Conservation (phyloP, 2,113 vertebrate species). For the Nothobranchius kuhntae region DNA sequence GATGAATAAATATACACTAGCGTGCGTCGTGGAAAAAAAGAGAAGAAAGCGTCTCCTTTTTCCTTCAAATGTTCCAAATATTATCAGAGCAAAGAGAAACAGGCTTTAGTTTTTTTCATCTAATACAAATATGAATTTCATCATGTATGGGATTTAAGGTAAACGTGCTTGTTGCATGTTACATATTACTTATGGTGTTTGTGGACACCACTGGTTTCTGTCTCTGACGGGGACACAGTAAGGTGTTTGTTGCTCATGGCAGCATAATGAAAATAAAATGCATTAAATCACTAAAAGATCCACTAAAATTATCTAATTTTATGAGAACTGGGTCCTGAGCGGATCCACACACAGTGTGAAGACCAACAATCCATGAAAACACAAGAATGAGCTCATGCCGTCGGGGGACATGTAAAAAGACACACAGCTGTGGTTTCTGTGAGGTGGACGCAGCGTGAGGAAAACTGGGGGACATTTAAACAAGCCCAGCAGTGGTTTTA, state of each 20-base stretch:
- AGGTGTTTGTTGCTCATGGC: too few relatives aligned
- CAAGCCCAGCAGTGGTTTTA: constrained; percentile 18
- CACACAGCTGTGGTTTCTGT: constrained; percentile 69
- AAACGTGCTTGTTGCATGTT: too few relatives aligned
- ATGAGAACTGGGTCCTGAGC: not conserved
- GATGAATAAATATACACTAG: constrained; percentile 26
- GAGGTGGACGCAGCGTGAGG: constrained; percentile 56
- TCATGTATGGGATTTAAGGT: too few relatives aligned
- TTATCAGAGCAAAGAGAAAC: constrained; percentile 23
- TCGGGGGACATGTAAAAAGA: constrained; percentile 70
- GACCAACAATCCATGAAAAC: constrained; percentile 53
- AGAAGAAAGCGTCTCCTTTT: constrained; percentile 25
- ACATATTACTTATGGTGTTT: too few relatives aligned
- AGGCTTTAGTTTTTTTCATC: too few relatives aligned
- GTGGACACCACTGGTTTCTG: too few relatives aligned
- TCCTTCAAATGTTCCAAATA: constrained; percentile 43
- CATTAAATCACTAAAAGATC: too few relatives aligned
- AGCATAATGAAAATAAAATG: too few relatives aligned
- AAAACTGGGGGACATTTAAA: constrained; percentile 46
- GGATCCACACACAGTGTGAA: constrained; percentile 31
- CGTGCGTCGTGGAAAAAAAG: constrained; percentile 23
- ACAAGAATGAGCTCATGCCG: constrained; percentile 73
- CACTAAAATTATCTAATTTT: too few relatives aligned
- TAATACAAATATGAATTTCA: too few relatives aligned
- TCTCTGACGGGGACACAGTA: too few relatives aligned